Conservation (phyloP, 2,113 vertebrate genomes). For the Eptesicus fuscus region DNA sequence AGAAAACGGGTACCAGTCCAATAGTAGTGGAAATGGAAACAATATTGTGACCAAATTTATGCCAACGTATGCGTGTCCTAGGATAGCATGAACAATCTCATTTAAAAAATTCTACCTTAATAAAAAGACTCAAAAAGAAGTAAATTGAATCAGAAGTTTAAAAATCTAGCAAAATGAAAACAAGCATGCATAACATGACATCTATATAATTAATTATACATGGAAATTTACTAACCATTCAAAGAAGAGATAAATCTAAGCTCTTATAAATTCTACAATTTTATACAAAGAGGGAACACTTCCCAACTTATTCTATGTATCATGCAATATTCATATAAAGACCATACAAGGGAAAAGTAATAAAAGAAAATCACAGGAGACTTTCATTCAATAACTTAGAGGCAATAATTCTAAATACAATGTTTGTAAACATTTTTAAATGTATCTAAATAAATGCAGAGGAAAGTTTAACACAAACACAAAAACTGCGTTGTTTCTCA, state of each 20-base stretch:
- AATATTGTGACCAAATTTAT: background rate
- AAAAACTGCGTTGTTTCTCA: background rate
- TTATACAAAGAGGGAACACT: background rate
- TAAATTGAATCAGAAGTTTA: background rate
- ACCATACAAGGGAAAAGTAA: background rate
- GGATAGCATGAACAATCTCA: background rate
- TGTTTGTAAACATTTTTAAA: background rate
- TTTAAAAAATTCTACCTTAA: background rate
- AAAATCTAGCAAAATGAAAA: background rate
- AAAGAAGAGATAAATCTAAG: background rate
- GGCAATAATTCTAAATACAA: background rate
- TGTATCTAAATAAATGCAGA: background rate
- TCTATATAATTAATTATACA: background rate
- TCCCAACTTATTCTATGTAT: background rate
- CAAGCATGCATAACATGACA: background rate
- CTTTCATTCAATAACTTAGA: background rate
- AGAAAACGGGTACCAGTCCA: background rate
- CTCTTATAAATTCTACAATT: background rate
- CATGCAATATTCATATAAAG: background rate
- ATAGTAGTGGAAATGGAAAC: background rate
- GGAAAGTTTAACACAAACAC: background rate
- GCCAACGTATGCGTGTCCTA: background rate
- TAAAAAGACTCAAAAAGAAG: background rate
- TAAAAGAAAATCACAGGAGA: background rate
- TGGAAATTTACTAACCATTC: background rate